phyloP scores from a whole-genome alignment of 1,140 invertebrate genomes.

The Micrasema minimum region DNA sequence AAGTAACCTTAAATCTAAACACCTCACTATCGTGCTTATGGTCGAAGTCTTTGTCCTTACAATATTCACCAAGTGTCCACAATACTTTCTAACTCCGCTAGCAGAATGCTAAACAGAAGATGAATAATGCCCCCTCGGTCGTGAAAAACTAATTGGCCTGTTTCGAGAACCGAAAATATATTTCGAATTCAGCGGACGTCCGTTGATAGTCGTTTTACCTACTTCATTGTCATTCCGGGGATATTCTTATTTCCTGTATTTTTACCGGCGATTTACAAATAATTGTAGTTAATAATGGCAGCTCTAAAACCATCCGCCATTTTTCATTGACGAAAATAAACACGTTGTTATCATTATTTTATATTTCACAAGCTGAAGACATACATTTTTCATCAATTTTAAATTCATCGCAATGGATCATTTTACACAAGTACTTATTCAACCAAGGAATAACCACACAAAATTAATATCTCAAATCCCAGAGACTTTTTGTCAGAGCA shows the following conservation, averaged over 20 bases:
- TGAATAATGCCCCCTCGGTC: conserved; percentile 14
- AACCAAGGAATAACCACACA: too few species aligned
- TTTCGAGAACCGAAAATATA: background rate
- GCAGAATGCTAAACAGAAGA: conserved; percentile 1
- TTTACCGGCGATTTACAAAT: background rate
- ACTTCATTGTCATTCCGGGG: conserved; percentile 12
- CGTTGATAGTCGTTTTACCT: conserved; percentile 12
- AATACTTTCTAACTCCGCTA: conserved; percentile 1
- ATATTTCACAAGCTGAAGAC: too few species aligned
- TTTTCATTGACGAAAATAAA: too few species aligned
- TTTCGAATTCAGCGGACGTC: background rate
- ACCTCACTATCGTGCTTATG: background rate
- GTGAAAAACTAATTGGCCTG: background rate
- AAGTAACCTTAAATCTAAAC: background rate
- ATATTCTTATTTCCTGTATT: conserved; percentile 6
- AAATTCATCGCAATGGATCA: too few species aligned
- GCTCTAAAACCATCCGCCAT: too few species aligned
- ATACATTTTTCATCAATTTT: too few species aligned
- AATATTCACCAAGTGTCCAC: conserved; percentile 17
- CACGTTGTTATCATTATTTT: too few species aligned
- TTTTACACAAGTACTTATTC: too few species aligned
- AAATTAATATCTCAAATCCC: too few species aligned
- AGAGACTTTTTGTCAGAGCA: too few species aligned
- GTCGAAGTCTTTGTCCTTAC: background rate
- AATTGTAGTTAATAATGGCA: too few species aligned